A percentile compares a stretch with the other conserved stretches of the same genome.
phyloP scores from a whole-genome alignment of 2,113 vertebrate genomes.

The Vidua macroura region DNA sequence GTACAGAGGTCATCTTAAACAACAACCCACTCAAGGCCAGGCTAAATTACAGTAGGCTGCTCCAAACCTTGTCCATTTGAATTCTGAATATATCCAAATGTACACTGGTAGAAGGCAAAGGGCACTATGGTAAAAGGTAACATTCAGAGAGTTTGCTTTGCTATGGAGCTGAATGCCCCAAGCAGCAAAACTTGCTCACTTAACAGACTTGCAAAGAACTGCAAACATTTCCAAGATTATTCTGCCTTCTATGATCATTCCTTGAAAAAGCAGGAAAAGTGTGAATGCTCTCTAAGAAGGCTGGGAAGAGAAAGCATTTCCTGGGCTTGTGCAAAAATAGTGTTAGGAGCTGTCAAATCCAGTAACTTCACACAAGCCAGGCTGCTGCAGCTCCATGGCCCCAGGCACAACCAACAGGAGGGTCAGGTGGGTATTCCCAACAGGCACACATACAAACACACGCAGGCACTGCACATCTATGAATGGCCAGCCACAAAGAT shows the following conservation, averaged over 20 bases:
- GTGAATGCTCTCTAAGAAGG: neutral
- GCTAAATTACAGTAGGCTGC: neutral
- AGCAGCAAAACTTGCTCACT: neutral
- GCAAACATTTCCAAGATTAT: neutral
- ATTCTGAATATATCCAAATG: neutral
- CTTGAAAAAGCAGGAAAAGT: neutral
- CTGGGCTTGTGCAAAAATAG: neutral
- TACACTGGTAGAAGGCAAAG: neutral
- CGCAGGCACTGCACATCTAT: neutral
- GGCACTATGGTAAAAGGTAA: neutral
- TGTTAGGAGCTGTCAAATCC: neutral
- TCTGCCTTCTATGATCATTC: neutral
- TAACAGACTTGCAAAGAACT: neutral
- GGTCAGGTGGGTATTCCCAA: neutral
- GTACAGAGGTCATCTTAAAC: neutral
- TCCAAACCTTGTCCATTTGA: neutral
- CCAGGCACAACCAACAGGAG: neutral
- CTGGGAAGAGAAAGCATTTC: neutral
- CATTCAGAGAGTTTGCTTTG: neutral
- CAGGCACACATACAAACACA: neutral
- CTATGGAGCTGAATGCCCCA: neutral
- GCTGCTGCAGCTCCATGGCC: neutral
- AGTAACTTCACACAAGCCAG: neutral
- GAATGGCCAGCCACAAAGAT: neutral
- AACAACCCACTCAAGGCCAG: neutral